Percentiles rank a stretch among this genome's conserved stretches.
phyloP scores from a whole-genome alignment of 2,888 invertebrate genomes.

The Sympetrum striolatum region DNA sequence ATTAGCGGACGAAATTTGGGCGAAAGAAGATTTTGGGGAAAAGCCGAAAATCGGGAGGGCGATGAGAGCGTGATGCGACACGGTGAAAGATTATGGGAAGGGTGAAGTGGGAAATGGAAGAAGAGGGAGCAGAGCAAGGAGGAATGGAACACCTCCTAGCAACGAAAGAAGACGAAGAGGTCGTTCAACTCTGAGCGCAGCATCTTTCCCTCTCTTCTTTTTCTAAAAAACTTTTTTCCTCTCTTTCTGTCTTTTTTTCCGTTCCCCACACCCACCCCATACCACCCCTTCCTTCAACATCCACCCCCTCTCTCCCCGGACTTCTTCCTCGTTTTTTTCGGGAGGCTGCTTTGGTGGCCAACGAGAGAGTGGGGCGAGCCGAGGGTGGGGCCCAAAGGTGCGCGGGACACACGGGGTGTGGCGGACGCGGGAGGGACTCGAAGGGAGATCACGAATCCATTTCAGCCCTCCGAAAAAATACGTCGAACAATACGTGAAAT shows the following conservation, averaged over 20 bases:
- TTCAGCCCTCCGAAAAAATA: too few relatives aligned
- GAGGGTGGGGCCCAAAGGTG: neutral
- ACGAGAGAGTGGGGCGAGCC: neutral
- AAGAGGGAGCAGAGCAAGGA: neutral
- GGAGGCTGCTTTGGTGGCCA: neutral
- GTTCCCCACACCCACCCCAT: neutral
- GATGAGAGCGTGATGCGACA: neutral
- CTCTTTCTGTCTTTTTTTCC: conserved; percentile 19
- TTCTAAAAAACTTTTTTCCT: conserved; percentile 4
- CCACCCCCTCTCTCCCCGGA: neutral
- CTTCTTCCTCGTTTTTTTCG: neutral
- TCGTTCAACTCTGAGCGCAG: conserved; percentile 23
- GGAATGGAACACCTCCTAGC: conserved; percentile 13
- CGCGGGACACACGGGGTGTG: neutral
- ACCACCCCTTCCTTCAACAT: neutral
- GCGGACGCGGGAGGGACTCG: neutral
- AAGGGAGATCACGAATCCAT: too few relatives aligned
- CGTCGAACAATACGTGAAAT: too few relatives aligned
- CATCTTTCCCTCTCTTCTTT: neutral
- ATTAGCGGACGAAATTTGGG: neutral
- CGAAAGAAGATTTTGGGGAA: neutral
- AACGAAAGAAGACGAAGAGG: conserved; percentile 28
- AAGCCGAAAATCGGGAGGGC: neutral
- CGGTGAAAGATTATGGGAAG: neutral
- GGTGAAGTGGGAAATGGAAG: neutral